A percentile compares a stretch with the other conserved stretches of the same genome.
Evolutionary conservation across 2,797 vertebrate genomes (phyloP).

Genomic region (Craterocephalus amniculus): DNA sequence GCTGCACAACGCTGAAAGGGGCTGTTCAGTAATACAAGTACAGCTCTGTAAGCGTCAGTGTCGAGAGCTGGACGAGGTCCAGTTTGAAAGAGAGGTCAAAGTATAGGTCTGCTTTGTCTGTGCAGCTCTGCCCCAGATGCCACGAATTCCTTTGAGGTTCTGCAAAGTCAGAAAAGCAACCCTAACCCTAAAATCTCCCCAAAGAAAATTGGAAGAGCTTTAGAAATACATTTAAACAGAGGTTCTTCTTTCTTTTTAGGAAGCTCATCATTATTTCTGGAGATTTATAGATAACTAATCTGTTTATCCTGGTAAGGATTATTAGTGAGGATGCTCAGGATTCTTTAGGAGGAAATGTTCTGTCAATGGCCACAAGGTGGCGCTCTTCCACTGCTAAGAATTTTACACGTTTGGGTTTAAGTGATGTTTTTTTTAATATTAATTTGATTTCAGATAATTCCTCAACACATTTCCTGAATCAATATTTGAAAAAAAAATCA

Average conservation of each 20-base stretch:
- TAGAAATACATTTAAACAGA: neutral
- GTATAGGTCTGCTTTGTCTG: constrained; percentile 50
- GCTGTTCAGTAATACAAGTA: constrained; percentile 10
- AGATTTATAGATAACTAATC: neutral
- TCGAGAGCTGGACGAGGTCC: constrained; percentile 34
- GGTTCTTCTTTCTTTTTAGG: neutral
- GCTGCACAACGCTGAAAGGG: constrained; percentile 17
- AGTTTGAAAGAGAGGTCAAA: constrained; percentile 38
- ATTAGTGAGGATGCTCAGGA: neutral
- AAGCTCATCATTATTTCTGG: neutral
- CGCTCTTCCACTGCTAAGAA: constrained; percentile 46
- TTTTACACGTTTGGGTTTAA: neutral
- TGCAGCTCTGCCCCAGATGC: constrained; percentile 22
- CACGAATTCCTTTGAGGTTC: constrained; percentile 56
- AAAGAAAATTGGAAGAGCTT: neutral
- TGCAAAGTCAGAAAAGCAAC: constrained; percentile 8
- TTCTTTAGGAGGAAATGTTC: neutral
- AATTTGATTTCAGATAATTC: neutral
- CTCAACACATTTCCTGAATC: neutral
- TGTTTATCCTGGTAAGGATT: neutral
- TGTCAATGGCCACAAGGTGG: constrained; percentile 74
- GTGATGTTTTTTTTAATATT: neutral
- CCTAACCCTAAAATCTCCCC: constrained; percentile 9
- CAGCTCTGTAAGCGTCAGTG: constrained; percentile 19
- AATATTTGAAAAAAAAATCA: neutral